Conservation (phyloP, 2,797 vertebrate genomes). For the Melanotaenia trifasciata region DNA sequence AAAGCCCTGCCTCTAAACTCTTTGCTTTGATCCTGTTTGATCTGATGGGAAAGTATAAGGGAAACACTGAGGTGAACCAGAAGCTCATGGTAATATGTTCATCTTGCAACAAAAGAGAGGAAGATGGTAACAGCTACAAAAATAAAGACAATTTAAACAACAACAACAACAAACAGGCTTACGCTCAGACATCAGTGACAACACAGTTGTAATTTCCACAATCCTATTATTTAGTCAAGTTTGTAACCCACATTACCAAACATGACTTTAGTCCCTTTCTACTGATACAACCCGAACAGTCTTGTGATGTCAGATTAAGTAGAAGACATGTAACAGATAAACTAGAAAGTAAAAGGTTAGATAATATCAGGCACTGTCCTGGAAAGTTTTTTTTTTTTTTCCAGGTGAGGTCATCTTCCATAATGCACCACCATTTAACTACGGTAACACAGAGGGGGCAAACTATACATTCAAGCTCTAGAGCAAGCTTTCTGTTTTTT, state of each 20-base stretch:
- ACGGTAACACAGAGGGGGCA: too few species aligned
- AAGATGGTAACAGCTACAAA: not conserved
- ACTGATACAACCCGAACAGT: not conserved
- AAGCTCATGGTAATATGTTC: constrained; percentile 18
- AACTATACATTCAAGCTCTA: not conserved
- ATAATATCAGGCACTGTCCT: not conserved
- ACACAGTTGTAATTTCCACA: not conserved
- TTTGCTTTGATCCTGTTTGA: constrained; percentile 68
- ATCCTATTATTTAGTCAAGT: not conserved
- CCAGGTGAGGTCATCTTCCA: not conserved
- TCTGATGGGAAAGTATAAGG: constrained; percentile 39
- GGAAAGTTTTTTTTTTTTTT: not conserved
- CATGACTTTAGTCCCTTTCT: not conserved
- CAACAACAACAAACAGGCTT: too few species aligned
- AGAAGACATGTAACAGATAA: not conserved
- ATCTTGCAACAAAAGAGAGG: not conserved
- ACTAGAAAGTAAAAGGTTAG: not conserved
- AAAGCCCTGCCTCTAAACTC: constrained; percentile 49
- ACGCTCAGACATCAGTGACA: not conserved
- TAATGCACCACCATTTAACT: not conserved
- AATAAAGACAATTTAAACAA: not conserved
- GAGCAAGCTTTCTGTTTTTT: not conserved
- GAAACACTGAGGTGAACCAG: constrained; percentile 23
- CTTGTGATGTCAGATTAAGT: not conserved
- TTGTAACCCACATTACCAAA: not conserved